Evolutionary conservation across 1,140 invertebrate species (phyloP).

Genomic region (Zaprionus ornatus): DNA sequence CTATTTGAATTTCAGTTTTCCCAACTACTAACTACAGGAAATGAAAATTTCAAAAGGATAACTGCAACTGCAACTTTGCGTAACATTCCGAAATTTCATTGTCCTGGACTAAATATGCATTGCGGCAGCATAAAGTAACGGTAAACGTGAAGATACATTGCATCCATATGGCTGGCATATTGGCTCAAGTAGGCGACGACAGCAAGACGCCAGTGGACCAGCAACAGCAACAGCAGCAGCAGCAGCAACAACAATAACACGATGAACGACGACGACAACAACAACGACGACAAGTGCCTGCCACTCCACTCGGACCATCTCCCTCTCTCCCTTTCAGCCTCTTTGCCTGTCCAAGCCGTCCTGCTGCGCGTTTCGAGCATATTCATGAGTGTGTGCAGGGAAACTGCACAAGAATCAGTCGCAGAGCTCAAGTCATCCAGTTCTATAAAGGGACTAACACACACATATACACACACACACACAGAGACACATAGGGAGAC

Average conservation of each 20-base stretch:
- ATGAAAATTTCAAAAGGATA: constrained; percentile 14
- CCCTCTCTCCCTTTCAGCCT: background rate
- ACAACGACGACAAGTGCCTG: constrained; percentile 65
- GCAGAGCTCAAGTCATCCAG: constrained; percentile 40
- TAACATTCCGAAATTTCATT: constrained; percentile 26
- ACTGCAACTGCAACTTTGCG: constrained; percentile 26
- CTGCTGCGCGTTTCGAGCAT: constrained; percentile 51
- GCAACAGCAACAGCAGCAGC: constrained; percentile 12
- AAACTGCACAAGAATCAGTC: constrained; percentile 56
- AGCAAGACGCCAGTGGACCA: constrained; percentile 41
- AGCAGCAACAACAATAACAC: constrained; percentile 10
- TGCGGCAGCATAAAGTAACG: constrained; percentile 38
- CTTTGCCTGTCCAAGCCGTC: constrained; percentile 42
- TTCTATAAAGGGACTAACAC: constrained; percentile 57
- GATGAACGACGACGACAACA: constrained; percentile 53
- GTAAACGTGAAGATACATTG: constrained; percentile 51
- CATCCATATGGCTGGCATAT: constrained; percentile 77
- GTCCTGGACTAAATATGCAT: constrained; percentile 39
- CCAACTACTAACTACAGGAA: constrained; percentile 12
- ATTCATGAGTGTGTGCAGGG: constrained; percentile 23
- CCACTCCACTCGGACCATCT: constrained; percentile 19
- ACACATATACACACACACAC: constrained; percentile 12
- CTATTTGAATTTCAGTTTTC: background rate
- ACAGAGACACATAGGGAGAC: background rate
- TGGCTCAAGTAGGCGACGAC: constrained; percentile 55